Evolutionary conservation across 1,140 invertebrate species (phyloP).

Genomic region (Nebria ingens): DNA sequence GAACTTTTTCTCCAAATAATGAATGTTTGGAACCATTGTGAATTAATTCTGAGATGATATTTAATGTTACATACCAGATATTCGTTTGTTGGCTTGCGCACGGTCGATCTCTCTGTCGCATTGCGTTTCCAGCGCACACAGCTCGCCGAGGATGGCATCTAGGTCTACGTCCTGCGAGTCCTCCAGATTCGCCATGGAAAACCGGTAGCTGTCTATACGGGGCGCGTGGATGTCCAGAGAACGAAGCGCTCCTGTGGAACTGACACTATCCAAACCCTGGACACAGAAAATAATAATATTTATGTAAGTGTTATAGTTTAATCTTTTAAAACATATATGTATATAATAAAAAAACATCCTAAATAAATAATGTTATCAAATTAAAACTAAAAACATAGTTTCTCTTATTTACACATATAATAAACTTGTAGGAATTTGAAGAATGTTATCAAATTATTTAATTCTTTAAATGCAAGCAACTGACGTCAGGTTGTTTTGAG

Average conservation of each 20-base stretch:
- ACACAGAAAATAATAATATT: slow-evolving; percentile 31
- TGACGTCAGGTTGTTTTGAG: no score
- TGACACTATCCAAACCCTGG: slow-evolving; percentile 51
- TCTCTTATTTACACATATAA: not conserved
- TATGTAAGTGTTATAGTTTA: no score
- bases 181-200: slow-evolving; percentile 87
- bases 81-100: slow-evolving; percentile 35
- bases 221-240: slow-evolving; percentile 52
- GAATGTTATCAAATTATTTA: not conserved
- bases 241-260: slow-evolving; percentile 40
- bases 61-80: slow-evolving; percentile 32
- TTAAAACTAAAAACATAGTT: not conserved
- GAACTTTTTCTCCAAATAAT: not conserved
- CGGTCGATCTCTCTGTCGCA: slow-evolving; percentile 56
- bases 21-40: not conserved
- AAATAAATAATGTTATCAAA: not conserved
- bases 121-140: slow-evolving; percentile 78
- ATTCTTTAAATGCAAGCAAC: not conserved
- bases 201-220: slow-evolving; percentile 75
- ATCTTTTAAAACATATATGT: no score
- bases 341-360: no score
- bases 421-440: not conserved
- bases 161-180: slow-evolving; percentile 92
- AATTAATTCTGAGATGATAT: no score
- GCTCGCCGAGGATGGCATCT: slow-evolving; percentile 88